These are phyloP conservation scores for Ptilorrhoa leucosticta DNA, from an alignment of 2,113 vertebrate genomes.

Conservation along the genomic window DNA sequence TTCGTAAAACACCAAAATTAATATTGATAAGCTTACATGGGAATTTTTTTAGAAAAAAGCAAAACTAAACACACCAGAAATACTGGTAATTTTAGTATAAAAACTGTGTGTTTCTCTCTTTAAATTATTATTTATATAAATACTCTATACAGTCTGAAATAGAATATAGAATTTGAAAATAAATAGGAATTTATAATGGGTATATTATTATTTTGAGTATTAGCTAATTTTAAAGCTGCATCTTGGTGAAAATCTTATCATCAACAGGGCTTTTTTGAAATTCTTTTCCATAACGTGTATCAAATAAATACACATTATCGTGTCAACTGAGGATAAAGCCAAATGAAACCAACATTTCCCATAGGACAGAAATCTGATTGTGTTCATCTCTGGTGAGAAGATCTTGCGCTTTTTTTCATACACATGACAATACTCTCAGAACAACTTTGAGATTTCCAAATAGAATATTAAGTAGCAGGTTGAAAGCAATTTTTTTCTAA, in stretches of 20 bases:
- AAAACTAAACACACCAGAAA: neutral
- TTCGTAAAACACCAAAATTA: neutral
- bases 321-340: neutral
- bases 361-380: neutral
- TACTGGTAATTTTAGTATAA: neutral
- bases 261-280: neutral
- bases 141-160: neutral
- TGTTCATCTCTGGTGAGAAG: neutral
- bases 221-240: neutral
- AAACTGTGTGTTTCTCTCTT: neutral
- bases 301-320: neutral
- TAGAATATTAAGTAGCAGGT: neutral
- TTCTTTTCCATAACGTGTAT: neutral
- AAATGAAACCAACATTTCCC: neutral
- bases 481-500: neutral
- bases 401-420: neutral
- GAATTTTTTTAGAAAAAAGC: neutral
- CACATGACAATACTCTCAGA: neutral
- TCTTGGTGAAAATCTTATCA: neutral
- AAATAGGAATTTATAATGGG: neutral
- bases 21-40: neutral
- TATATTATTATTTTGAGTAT: neutral
- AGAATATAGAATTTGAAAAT: neutral
- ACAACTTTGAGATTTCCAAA: neutral
- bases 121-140: neutral